Conservation (phyloP, 2,888 invertebrate genomes). For the Xylota segnis region DNA sequence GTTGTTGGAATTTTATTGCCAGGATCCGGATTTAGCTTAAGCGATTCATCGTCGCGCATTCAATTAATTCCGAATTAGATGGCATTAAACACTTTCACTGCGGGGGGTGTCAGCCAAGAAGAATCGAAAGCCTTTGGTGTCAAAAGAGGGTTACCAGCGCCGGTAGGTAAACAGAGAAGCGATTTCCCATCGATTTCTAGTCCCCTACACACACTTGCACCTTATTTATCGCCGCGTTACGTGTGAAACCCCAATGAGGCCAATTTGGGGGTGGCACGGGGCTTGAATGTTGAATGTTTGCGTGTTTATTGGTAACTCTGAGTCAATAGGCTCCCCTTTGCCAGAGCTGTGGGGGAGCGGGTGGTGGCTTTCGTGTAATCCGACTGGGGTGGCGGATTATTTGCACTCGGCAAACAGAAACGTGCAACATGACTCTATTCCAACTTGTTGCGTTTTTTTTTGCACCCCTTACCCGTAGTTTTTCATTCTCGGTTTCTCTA, state of each 20-base stretch:
- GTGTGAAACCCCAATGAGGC: slow-evolving; percentile 61
- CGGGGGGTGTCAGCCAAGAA: slow-evolving; percentile 26
- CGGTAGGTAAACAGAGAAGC: slow-evolving; percentile 32
- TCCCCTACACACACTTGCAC: slow-evolving; percentile 33
- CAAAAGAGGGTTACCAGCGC: slow-evolving; percentile 48
- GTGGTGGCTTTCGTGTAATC: slow-evolving; percentile 24
- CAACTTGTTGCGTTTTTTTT: slow-evolving; percentile 73
- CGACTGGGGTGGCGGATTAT: slow-evolving; percentile 40
- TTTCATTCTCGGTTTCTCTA: slow-evolving; percentile 26
- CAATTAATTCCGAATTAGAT: slow-evolving; percentile 75
- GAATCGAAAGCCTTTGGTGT: slow-evolving; percentile 31
- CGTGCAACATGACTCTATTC: slow-evolving; percentile 69
- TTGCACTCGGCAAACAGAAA: slow-evolving; percentile 69
- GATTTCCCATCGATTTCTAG: slow-evolving; percentile 61
- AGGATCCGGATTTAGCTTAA: slow-evolving; percentile 70
- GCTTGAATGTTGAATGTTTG: slow-evolving; percentile 13
- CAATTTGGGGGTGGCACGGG: slow-evolving; percentile 19
- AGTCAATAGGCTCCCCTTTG: slow-evolving; percentile 33
- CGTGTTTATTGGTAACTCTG: slow-evolving; percentile 53
- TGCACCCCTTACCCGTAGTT: slow-evolving; percentile 35
- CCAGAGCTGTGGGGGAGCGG: background rate
- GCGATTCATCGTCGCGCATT: slow-evolving; percentile 73
- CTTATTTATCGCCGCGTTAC: slow-evolving; percentile 51
- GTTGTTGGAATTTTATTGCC: slow-evolving; percentile 61
- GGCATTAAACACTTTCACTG: slow-evolving; percentile 66